Conservation (phyloP, 2,113 vertebrate genomes). For the Mandrillus leucophaeus region DNA sequence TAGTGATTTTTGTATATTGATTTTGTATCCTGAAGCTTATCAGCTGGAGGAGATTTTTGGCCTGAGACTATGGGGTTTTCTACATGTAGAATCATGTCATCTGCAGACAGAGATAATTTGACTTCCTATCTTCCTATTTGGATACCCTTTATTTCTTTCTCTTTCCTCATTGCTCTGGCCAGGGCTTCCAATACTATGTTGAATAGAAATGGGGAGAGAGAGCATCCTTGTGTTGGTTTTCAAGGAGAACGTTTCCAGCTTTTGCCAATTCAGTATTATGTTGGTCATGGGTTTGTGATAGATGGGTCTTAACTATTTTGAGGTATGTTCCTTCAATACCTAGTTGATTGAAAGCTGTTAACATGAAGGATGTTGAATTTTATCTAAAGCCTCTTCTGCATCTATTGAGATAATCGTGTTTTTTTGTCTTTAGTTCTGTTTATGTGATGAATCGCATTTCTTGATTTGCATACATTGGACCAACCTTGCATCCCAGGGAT, state of each 20-base stretch:
- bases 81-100: background rate
- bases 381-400: background rate
- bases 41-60: background rate
- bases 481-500: too few species aligned
- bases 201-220: background rate
- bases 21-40: background rate
- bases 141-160: background rate
- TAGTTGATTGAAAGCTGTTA: background rate
- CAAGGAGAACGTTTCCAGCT: background rate
- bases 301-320: background rate
- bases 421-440: too few species aligned
- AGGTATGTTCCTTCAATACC: background rate
- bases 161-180: background rate
- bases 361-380: background rate
- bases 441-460: too few species aligned
- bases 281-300: background rate
- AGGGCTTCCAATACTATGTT: background rate
- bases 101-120: background rate
- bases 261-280: background rate
- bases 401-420: background rate
- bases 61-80: background rate
- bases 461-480: too few species aligned
- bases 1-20: background rate
- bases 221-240: background rate
- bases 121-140: background rate